These are phyloP conservation scores for Alaudala cheleensis DNA, from an alignment of 2,113 vertebrate genomes.

Conservation along the genomic window DNA sequence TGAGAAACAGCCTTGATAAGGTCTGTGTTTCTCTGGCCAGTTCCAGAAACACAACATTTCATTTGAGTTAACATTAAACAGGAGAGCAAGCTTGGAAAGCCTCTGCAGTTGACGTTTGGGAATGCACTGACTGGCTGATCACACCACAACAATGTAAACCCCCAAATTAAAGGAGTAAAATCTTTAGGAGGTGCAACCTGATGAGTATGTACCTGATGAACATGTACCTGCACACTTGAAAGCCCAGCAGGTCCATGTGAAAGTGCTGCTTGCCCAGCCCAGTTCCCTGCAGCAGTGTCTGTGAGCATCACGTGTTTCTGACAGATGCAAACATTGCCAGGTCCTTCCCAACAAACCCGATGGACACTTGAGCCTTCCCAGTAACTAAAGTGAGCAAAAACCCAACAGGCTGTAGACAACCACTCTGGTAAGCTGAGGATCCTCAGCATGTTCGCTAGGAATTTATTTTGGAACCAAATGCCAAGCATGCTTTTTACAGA, in stretches of 20 bases:
- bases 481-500: background rate
- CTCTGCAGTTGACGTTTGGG: background rate
- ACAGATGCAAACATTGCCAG: fast-evolving
- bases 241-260: fast-evolving
- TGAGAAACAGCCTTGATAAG: background rate
- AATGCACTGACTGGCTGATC: background rate
- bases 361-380: background rate
- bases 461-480: background rate
- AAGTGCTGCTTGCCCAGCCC: background rate
- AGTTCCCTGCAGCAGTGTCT: background rate
- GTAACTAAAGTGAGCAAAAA: background rate
- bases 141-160: background rate
- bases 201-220: background rate
- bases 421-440: background rate
- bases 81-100: background rate
- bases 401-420: background rate
- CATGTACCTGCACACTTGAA: background rate
- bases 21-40: background rate
- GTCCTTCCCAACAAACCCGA: background rate
- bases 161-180: background rate
- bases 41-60: background rate
- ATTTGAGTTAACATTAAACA: background rate
- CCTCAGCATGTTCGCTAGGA: background rate
- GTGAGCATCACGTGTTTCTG: background rate
- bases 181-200: background rate